These are phyloP conservation scores for Phyllopteryx taeniolatus DNA, from an alignment of 2,113 vertebrate genomes.

Conservation along the genomic window DNA sequence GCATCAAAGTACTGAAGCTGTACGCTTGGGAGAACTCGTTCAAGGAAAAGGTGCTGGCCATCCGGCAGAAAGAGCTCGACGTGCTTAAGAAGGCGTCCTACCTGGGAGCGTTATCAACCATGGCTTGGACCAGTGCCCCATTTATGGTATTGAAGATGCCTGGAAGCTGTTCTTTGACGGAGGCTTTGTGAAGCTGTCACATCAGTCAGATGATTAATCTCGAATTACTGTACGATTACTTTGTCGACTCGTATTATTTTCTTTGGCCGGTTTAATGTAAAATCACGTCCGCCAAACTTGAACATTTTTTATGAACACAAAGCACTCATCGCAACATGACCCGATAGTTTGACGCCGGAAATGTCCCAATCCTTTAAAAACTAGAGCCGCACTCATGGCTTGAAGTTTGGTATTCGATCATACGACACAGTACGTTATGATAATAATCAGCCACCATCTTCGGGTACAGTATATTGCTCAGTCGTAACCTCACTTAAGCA, in stretches of 20 bases:
- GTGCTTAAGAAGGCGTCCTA: constrained; percentile 81
- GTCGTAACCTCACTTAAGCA: neutral
- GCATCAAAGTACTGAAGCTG: constrained; percentile 95
- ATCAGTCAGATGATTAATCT: neutral
- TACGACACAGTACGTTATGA: too few species aligned
- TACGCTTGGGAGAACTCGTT: constrained; percentile 96
- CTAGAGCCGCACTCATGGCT: too few species aligned
- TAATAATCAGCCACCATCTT: too few species aligned
- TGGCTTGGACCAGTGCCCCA: constrained; percentile 87
- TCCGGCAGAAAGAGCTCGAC: constrained; percentile 82
- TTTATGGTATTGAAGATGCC: constrained; percentile 80
- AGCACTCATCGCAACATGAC: too few species aligned
- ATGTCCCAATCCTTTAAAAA: too few species aligned
- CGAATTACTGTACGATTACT: neutral
- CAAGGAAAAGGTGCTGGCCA: constrained; percentile 79
- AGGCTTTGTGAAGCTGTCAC: neutral
- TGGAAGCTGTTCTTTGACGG: neutral
- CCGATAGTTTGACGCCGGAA: too few species aligned
- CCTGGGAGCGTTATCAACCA: constrained; percentile 81
- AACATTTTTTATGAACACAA: too few species aligned
- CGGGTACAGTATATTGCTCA: too few species aligned
- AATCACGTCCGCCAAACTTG: too few species aligned
- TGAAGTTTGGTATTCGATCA: too few species aligned
- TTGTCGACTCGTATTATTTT: neutral
- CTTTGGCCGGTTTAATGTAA: too few species aligned